These are phyloP conservation scores for Zeugodacus cucurbitae DNA, from an alignment of 1,140 invertebrate genomes.

Conservation along the genomic window DNA sequence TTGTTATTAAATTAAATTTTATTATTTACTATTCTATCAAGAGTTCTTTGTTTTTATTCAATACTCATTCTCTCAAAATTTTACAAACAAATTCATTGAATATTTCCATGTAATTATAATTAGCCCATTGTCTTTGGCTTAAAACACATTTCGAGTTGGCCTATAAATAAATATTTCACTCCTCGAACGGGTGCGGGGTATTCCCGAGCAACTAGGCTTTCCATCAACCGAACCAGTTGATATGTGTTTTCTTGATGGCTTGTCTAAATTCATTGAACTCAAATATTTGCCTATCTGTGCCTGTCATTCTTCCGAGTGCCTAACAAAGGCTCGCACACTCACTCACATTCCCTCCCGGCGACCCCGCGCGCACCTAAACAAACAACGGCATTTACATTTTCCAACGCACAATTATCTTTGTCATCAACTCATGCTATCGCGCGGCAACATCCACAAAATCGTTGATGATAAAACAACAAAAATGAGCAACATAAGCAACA, in stretches of 20 bases:
- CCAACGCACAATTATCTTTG: not conserved
- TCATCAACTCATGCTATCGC: constrained; percentile 21
- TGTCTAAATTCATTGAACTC: constrained; percentile 35
- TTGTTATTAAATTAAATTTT: too few relatives aligned
- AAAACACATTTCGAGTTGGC: not conserved
- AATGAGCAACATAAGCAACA: not conserved
- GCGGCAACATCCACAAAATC: not conserved
- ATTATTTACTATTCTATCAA: too few relatives aligned
- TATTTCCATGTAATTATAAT: not conserved
- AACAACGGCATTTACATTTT: constrained; percentile 2
- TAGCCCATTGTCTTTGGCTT: not conserved
- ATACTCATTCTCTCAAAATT: too few relatives aligned
- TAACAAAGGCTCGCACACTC: not conserved
- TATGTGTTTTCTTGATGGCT: not conserved
- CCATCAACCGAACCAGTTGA: not conserved
- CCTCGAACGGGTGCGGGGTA: not conserved
- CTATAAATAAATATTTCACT: constrained; percentile 8
- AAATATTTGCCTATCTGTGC: constrained; percentile 22
- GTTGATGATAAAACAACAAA: constrained; percentile 33
- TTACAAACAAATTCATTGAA: not conserved
- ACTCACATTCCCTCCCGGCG: not conserved
- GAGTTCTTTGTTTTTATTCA: too few relatives aligned
- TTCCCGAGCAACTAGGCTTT: not conserved
- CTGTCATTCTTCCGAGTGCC: not conserved
- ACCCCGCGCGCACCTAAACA: not conserved